Evolutionary conservation across 2,113 vertebrate genomes (phyloP).

Genomic region (Lichenostomus cassidix): DNA sequence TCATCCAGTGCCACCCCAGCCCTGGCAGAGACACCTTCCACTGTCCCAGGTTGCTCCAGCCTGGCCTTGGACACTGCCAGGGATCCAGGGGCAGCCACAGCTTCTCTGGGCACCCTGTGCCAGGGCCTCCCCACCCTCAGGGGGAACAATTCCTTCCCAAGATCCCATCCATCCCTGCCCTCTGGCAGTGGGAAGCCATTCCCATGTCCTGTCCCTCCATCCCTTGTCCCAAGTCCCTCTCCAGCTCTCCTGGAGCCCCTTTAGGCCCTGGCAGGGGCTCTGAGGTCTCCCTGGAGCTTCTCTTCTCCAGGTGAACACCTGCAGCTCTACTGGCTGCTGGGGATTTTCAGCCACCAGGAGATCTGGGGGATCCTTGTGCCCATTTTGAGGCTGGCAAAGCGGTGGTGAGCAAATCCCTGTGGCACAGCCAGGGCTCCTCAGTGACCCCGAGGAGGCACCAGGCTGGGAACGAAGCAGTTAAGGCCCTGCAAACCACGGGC

Average conservation of each 20-base stretch:
- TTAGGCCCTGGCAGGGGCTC: neutral
- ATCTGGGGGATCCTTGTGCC: neutral
- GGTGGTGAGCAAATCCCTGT: rapidly evolving
- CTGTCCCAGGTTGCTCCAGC: neutral
- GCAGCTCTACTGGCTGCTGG: neutral
- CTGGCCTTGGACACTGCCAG: neutral
- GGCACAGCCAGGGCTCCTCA: neutral
- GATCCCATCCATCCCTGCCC: neutral
- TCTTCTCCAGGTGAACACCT: neutral
- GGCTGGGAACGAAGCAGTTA: neutral
- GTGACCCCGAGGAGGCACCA: neutral
- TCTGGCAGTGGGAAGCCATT: neutral
- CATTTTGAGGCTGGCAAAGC: neutral
- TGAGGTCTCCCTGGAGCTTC: neutral
- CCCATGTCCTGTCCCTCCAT: neutral
- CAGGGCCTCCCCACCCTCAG: neutral
- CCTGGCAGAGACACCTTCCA: neutral
- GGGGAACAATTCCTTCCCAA: neutral
- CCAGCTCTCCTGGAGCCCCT: neutral
- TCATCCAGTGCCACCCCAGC: neutral
- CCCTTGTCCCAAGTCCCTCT: no score
- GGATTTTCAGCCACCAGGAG: neutral
- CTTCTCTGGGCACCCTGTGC: neutral
- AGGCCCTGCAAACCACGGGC: neutral
- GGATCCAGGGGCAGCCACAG: neutral